Evolutionary conservation across 2,797 vertebrate species (phyloP), one percentile per base, ranked within the genome.

Genomic region (Enteromius unitaeniatus): DNA sequence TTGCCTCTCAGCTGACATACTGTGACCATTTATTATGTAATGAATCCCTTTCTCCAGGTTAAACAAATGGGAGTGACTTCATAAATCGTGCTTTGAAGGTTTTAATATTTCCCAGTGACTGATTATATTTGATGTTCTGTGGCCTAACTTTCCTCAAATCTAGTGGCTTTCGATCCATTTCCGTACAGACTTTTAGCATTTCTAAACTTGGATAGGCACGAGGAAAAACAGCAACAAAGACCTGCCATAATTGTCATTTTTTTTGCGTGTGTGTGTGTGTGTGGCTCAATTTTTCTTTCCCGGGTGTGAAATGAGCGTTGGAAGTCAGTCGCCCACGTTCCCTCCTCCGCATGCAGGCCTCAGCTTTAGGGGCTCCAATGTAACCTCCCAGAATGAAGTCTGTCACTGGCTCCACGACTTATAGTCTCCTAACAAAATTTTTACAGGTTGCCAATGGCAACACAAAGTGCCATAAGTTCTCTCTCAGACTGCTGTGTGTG

Each of bases 371-470:
- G 86, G 84, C 87, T 89, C 87, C 34, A 19, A 42, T 62, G 77
- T 73, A 70, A 49, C 77, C 67, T 83, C 64, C 55, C 62, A 82
- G 78, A 82, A 84, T 83, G 78, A 89, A 86, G 84, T 86, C 89
- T 93, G 89, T 93, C 93, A 90, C 88, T 88, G 91, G 91, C 88
- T 94, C 87, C 84, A 74, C 80, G 85, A 92, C 87, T 89, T 85
- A 83, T 79, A 88, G 91, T 84, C 82, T 90, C 80, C 84, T 76
- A 88, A 87, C 81, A 72, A 51, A 84, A 87, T 77, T 88, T 84
- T 79, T 86, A 85, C 87, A 85, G 82, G 82, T 90, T 92, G 88
- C 90, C 88, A 49, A 91, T 91, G 89, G 91, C 93, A 93, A 93
- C 91, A 82, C 87, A 85, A 83, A 90, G 79, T 85, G 28, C 87